Conservation (phyloP, 1,140 invertebrate species). For the Notospermus geniculatus region DNA sequence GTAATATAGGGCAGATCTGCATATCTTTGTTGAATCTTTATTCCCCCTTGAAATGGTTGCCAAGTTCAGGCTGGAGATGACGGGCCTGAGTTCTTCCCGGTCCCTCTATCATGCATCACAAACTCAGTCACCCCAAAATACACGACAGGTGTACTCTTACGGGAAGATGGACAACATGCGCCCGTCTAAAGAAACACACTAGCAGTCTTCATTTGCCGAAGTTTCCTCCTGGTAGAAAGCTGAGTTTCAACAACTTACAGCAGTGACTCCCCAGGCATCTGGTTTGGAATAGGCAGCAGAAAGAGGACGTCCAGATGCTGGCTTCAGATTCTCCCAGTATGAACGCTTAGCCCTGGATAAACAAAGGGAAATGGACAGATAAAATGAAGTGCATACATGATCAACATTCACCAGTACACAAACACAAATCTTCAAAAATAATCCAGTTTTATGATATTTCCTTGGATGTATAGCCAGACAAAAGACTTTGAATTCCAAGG, state of each 20-base stretch:
- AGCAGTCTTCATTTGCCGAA: too few species aligned
- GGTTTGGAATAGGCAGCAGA: conserved; percentile 43
- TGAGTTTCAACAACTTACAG: conserved; percentile 13
- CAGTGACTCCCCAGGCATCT: conserved; percentile 54
- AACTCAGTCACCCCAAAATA: too few species aligned
- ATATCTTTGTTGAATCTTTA: too few species aligned
- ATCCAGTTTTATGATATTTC: neutral
- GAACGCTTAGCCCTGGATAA: conserved; percentile 38
- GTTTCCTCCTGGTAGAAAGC: too few species aligned
- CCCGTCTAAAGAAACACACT: too few species aligned
- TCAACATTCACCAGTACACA: neutral
- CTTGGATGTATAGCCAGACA: neutral
- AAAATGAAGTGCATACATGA: neutral
- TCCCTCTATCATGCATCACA: too few species aligned
- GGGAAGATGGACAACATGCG: too few species aligned
- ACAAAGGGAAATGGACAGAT: conserved; percentile 14
- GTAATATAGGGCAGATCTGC: too few species aligned
- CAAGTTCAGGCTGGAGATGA: too few species aligned
- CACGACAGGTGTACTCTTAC: too few species aligned
- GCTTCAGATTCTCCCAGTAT: conserved; percentile 54
- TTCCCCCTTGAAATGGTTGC: too few species aligned
- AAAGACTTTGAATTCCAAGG: neutral
- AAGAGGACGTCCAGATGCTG: conserved; percentile 50
- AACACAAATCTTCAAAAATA: neutral
- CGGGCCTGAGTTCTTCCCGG: too few species aligned